These are phyloP conservation scores for Asbolus verrucosus DNA, from an alignment of 1,140 invertebrate species.

Conservation along the genomic window DNA sequence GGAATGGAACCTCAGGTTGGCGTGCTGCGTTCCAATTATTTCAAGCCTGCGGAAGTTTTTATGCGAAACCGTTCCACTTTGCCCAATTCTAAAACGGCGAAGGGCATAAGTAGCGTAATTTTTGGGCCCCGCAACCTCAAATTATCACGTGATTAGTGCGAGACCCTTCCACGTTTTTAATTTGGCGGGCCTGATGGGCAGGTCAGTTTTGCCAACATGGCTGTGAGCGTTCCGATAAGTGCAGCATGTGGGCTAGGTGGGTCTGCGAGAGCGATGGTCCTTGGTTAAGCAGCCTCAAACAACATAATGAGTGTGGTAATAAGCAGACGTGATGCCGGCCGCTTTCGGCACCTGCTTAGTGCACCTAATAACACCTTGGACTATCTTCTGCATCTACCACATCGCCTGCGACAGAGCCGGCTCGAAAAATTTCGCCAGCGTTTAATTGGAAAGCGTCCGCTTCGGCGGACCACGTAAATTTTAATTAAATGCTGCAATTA, in stretches of 20 bases:
- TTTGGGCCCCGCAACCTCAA: constrained; percentile 3
- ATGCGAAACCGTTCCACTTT: no score
- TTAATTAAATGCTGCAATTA: no score
- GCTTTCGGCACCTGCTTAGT: constrained; percentile 65
- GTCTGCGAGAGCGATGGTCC: constrained; percentile 33
- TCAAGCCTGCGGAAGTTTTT: no score
- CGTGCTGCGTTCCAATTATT: no score
- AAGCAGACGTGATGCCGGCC: constrained; percentile 61
- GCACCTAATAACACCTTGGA: constrained; percentile 64
- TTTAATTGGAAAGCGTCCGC: no score
- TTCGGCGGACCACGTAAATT: no score
- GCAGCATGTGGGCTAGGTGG: constrained; percentile 31
- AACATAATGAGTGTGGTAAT: constrained; percentile 63
- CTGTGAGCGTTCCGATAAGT: constrained; percentile 33
- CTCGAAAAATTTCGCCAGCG: background rate
- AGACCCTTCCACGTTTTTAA: constrained; percentile 17
- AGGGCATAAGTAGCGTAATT: no score
- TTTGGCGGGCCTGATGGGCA: constrained; percentile 11
- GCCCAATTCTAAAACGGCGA: no score
- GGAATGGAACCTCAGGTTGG: no score
- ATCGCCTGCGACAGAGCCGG: constrained; percentile 27
- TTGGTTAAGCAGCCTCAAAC: constrained; percentile 60
- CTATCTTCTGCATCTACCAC: constrained; percentile 42
- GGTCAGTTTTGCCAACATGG: constrained; percentile 26
- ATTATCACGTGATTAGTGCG: constrained; percentile 34